Evolutionary conservation across 2,888 invertebrate genomes (phyloP).

Genomic region (Drosophila austrosaltans): DNA sequence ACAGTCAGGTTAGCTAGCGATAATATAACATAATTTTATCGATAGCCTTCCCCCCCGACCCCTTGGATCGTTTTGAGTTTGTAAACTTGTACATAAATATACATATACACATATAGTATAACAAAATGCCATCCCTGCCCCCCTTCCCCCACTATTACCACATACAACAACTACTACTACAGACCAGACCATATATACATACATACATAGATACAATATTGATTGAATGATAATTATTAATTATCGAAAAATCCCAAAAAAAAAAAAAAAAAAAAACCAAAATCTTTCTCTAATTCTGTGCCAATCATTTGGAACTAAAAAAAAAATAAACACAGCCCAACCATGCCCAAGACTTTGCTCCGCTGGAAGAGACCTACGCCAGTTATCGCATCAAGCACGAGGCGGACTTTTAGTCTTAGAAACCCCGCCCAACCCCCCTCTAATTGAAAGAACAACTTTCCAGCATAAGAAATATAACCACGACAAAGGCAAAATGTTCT

Average conservation of each 20-base stretch:
- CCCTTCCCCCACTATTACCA: conserved; percentile 32
- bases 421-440: neutral
- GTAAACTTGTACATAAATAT: conserved; percentile 73
- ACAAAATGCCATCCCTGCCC: conserved; percentile 20
- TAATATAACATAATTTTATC: conserved; percentile 33
- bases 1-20: conserved; percentile 55
- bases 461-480: conserved; percentile 6
- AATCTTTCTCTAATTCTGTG: conserved; percentile 60
- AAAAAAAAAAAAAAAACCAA: conserved; percentile 9
- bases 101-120: conserved; percentile 60
- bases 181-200: conserved; percentile 2
- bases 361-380: conserved; percentile 81
- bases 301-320: conserved; percentile 64
- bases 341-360: conserved; percentile 75
- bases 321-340: conserved; percentile 63
- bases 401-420: conserved; percentile 75
- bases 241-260: neutral
- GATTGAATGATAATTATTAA: conserved; percentile 13
- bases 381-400: conserved; percentile 82
- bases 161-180: conserved; percentile 9
- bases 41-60: conserved; percentile 3
- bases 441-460: neutral
- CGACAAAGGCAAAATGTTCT: conserved; percentile 34
- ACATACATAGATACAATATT: conserved; percentile 9
- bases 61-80: conserved; percentile 68